These are phyloP conservation scores for Epizoanthus illoricatus DNA, from an alignment of 92 coral and sea anemone genomes.

Conservation along the genomic window DNA sequence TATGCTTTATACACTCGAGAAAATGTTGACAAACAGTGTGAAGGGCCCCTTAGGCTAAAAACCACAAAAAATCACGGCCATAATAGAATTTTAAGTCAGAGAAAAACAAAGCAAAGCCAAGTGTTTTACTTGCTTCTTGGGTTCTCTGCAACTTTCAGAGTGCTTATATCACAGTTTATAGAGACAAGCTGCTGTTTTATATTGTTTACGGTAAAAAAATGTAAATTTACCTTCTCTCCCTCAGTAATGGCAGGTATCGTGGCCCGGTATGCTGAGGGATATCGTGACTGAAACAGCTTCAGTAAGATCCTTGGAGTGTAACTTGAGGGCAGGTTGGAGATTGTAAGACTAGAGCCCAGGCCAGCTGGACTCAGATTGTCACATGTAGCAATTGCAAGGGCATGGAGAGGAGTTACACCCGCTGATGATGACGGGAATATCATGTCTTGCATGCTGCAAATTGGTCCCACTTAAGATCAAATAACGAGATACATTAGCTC, in stretches of 20 bases:
- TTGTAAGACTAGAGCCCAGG: constrained; percentile 83
- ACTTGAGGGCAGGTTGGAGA: constrained; percentile 80
- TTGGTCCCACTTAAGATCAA: constrained; percentile 27
- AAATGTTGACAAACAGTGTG: no score
- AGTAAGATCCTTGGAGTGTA: constrained; percentile 87
- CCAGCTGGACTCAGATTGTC: constrained; percentile 83
- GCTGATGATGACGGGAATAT: constrained; percentile 64
- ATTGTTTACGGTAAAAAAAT: not conserved
- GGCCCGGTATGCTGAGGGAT: constrained; percentile 92
- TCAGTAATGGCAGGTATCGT: constrained; percentile 77
- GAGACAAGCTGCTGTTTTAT: no score
- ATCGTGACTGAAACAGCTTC: constrained; percentile 80
- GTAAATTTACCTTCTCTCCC: constrained; percentile 38
- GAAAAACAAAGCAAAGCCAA: no score
- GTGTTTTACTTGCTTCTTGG: no score
- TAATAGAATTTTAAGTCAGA: no score
- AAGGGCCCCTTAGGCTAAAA: no score
- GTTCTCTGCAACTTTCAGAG: no score
- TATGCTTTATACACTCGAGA: no score
- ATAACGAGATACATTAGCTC: not conserved
- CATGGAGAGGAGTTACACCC: constrained; percentile 84
- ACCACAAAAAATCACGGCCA: no score
- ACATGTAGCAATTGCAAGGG: constrained; percentile 73
- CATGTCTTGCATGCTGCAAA: constrained; percentile 62
- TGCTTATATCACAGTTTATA: no score